A percentile compares a stretch with the other conserved stretches of the same genome.
phyloP scores from a whole-genome alignment of 1,140 invertebrate species.

The Whitmania pigra region DNA sequence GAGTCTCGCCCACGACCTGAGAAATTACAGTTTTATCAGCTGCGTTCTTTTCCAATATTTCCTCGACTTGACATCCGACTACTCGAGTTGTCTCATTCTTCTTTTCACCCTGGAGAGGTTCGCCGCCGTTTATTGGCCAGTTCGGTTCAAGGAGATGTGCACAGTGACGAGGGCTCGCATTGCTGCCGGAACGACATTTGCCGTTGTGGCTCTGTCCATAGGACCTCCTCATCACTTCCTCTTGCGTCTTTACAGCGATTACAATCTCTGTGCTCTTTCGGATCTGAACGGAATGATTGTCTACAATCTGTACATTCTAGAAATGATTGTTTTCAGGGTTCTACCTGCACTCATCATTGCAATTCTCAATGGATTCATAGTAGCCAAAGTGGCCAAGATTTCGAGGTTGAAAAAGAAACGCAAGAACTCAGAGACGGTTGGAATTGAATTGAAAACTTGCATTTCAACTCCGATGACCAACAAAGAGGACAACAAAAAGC shows the following conservation, averaged over 20 bases:
- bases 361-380: conserved; percentile 19
- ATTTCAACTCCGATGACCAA: background rate
- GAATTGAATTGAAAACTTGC: background rate
- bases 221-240: conserved; percentile 3
- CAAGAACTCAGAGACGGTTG: background rate
- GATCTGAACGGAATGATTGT: background rate
- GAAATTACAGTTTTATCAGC: conserved; percentile 12
- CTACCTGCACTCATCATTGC: conserved; percentile 15
- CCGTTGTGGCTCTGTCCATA: background rate
- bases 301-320: conserved; percentile 12
- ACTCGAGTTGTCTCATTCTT: conserved; percentile 20
- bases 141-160: conserved; percentile 19
- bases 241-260: background rate
- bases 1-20: conserved; percentile 11
- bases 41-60: conserved; percentile 22
- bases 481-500: background rate
- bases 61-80: conserved; percentile 21
- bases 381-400: conserved; percentile 8
- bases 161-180: background rate
- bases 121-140: conserved; percentile 13
- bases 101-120: conserved; percentile 20
- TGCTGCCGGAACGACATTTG: background rate
- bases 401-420: background rate
- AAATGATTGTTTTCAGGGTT: conserved; percentile 14
- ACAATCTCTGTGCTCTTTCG: background rate